Evolutionary conservation across 1,140 invertebrate genomes (phyloP), one percentile per base, ranked within the genome.

Genomic region (Drosophila sp.): DNA sequence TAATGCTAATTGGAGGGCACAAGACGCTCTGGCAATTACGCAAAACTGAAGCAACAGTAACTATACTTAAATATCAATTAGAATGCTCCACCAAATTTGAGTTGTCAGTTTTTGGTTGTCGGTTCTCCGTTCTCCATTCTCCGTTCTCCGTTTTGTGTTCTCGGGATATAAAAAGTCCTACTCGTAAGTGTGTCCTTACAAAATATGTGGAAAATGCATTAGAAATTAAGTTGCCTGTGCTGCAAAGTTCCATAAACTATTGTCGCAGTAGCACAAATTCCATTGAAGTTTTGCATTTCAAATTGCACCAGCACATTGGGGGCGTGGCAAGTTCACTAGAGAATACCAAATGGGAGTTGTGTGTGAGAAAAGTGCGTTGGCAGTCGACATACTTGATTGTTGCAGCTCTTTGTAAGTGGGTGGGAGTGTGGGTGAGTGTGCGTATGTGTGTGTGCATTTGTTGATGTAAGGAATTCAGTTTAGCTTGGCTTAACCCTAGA

Each of bases 21-120:
- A 58, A 76, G 74, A 69, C 65, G 63, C 75, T 62, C 16, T 38
- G 63, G 64, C 71, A 86, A 86, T 82, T 86, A 86, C 54, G 38
- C 40, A 62, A 50, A 7, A 18, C 38, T 21, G 38, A 48, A 25
- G 41, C 34, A 32, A 36, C 51, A 66, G 53, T 36, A 29, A 32
- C 32, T 65, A 69, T 82, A 76, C 78, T 86, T 87, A 82, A 87
- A 87, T 86, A 87, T 87, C 81, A 87, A 87, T 86, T 86, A 87
- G 70, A 86, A 73, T 45, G 54, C 46, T 65, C 43, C 34, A 18
- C 58, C 7, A 18, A 45, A 65, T 56, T 76, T 48, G 36, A 62
- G 51, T 13, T 65, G 9, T 9, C 6, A n/a, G 8, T 18, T 29
- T 18, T 29, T n/a, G n/a, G n/a, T n/a, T n/a, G n/a, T n/a, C n/a